Base-by-base conservation (phyloP, 2,113 vertebrate genomes). In the Colius striatus region DNA sequence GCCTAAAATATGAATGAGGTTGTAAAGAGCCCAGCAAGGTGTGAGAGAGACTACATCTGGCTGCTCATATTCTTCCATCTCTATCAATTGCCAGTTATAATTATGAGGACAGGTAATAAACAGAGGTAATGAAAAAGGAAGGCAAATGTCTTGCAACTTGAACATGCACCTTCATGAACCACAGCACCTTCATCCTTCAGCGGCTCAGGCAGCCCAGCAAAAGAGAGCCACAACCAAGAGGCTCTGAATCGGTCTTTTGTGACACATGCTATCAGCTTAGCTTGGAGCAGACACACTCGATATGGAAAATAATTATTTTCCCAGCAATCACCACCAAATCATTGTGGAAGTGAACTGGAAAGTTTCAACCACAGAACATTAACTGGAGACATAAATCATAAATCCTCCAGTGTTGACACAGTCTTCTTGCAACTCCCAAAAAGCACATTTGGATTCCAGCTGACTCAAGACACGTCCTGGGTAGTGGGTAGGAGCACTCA, bases 391-490 rank as follows among this genome's bases (percentile, higher is more conserved):
- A 86, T 89, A 89, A 90, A 96, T 90, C 18, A 82, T 58, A 84
- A 87, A 43, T 12, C 4, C 66, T 22, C 32, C 30, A 61, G 45
- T 76, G 80, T 91, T 93, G 89, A 92, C 74, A 86, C 17, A 84
- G 48, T 53, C 76, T 88, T 94, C 76, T 62, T 68, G 75, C 67
- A 92, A 63, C 18, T 23, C 86, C 80, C 5, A 0, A 90, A 67
- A 92, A 76, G 93, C 67, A 94, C 74, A 94, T 84, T 96, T 94
- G 82, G 84, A 92, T 95, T 97, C 95, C 90, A 88, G 84, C 47
- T 93, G 86, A 87, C 54, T 60, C 62, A 38, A 75, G 45, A 80
- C 72, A 92, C 8, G 38, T 77, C 65, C 61, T 50, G 67, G 61
- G 53, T 48, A 72, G 76, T 41, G 66, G 92, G n/a, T 77, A 89